These are phyloP conservation scores for Carassius auratus DNA, from an alignment of 2,113 vertebrate genomes.

Conservation along the genomic window DNA sequence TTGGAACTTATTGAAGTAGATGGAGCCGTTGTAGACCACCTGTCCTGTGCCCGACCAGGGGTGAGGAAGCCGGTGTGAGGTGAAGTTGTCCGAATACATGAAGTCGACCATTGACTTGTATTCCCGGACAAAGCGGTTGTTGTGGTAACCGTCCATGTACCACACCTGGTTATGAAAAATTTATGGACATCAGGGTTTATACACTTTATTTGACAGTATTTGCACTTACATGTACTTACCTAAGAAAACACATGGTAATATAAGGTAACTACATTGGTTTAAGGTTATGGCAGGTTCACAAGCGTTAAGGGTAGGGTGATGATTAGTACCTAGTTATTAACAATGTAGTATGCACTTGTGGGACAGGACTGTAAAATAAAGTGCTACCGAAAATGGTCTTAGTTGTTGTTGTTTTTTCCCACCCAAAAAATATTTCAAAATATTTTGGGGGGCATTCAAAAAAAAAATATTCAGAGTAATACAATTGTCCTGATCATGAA, in stretches of 20 bases:
- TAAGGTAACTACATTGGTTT: neutral
- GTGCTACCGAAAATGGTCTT: too few species aligned
- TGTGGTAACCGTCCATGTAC: slow-evolving; percentile 94
- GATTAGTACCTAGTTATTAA: neutral
- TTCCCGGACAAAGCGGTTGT: slow-evolving; percentile 90
- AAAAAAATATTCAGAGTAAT: too few species aligned
- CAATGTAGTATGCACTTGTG: neutral
- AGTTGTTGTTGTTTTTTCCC: too few species aligned
- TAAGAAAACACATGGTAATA: neutral
- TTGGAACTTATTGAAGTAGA: slow-evolving; percentile 95
- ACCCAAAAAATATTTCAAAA: too few species aligned
- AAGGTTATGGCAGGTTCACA: neutral
- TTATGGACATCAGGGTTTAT: neutral
- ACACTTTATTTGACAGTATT: neutral
- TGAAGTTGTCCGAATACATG: slow-evolving; percentile 90
- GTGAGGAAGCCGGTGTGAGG: slow-evolving; percentile 89
- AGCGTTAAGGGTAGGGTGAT: neutral
- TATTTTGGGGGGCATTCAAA: too few species aligned
- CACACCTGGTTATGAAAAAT: slow-evolving; percentile 77
- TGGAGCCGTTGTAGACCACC: slow-evolving; percentile 90
- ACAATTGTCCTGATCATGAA: too few species aligned
- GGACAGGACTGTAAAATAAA: neutral
- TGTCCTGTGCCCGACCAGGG: slow-evolving; percentile 90
- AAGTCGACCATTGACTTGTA: slow-evolving; percentile 88
- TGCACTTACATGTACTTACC: neutral